Evolutionary conservation across 2,113 vertebrate species (phyloP).

Genomic region (Coreoperca whiteheadi): DNA sequence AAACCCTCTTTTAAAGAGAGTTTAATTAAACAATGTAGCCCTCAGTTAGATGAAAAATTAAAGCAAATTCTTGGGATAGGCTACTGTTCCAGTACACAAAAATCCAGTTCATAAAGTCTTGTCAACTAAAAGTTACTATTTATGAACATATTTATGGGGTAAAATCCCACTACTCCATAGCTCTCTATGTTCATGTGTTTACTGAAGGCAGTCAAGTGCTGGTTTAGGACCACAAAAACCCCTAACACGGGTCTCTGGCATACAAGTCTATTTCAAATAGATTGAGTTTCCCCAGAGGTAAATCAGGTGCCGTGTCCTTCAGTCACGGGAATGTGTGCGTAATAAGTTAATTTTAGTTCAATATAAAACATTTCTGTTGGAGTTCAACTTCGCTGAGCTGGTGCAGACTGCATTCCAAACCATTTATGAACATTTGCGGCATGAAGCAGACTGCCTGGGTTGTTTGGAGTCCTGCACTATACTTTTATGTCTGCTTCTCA

Average conservation of each 20-base stretch:
- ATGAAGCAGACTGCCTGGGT: slow-evolving; percentile 34
- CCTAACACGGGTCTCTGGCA: slow-evolving; percentile 3
- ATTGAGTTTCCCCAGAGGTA: slow-evolving; percentile 49
- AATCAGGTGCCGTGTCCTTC: slow-evolving; percentile 55
- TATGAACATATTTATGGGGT: neutral
- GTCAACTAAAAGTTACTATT: neutral
- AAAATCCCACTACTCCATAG: neutral
- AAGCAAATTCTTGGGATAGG: too few relatives aligned
- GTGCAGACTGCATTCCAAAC: slow-evolving; percentile 78
- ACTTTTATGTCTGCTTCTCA: slow-evolving; percentile 36
- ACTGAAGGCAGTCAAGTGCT: slow-evolving; percentile 14
- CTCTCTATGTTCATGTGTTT: slow-evolving; percentile 1
- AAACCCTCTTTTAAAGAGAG: neutral
- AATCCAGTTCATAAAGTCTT: neutral
- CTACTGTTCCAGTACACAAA: too few relatives aligned
- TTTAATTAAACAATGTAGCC: neutral
- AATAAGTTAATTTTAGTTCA: slow-evolving; percentile 73
- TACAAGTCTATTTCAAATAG: slow-evolving; percentile 42
- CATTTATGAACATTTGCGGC: slow-evolving; percentile 82
- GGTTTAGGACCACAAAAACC: neutral
- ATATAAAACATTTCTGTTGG: slow-evolving; percentile 68
- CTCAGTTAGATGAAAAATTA: neutral
- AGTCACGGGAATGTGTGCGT: slow-evolving; percentile 37
- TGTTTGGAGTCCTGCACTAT: slow-evolving; percentile 35
- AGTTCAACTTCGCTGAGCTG: slow-evolving; percentile 58